Evolutionary conservation across 2,888 invertebrate genomes (phyloP).

Genomic region (Thereva unica): DNA sequence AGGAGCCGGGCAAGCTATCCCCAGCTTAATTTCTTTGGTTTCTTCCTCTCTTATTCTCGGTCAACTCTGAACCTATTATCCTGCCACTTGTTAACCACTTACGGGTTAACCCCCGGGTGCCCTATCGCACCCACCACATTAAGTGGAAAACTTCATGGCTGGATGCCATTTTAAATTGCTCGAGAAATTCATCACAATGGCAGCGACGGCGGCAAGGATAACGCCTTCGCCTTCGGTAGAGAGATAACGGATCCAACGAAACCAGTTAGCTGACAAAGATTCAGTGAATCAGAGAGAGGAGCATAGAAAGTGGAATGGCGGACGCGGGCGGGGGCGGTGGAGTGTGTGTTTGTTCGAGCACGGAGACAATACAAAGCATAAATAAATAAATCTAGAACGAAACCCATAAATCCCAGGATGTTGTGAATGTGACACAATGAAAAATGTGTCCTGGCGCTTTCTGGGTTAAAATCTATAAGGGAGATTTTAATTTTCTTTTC

Average conservation of each 20-base stretch:
- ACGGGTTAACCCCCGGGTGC: slow-evolving; percentile 16
- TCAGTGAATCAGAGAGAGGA: neutral
- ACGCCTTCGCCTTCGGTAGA: neutral
- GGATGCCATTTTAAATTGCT: slow-evolving; percentile 29
- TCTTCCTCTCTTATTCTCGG: slow-evolving; percentile 13
- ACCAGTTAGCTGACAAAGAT: neutral
- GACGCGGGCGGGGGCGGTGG: neutral
- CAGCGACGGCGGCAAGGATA: slow-evolving; percentile 3
- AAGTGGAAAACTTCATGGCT: slow-evolving; percentile 27
- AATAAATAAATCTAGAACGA: slow-evolving; percentile 32
- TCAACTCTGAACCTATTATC: slow-evolving; percentile 27
- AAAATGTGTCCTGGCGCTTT: slow-evolving; percentile 3
- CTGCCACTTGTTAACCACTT: slow-evolving; percentile 32
- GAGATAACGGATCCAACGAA: neutral
- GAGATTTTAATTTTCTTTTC: too few species aligned
- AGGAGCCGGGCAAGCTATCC: too few species aligned
- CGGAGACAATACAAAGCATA: slow-evolving; percentile 10
- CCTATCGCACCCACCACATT: slow-evolving; percentile 17
- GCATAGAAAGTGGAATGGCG: too few species aligned
- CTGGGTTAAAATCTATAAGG: too few species aligned
- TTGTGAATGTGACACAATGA: slow-evolving; percentile 34
- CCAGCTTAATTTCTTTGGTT: slow-evolving; percentile 1
- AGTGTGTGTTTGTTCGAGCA: slow-evolving; percentile 3
- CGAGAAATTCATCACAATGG: slow-evolving; percentile 25
- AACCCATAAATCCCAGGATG: slow-evolving; percentile 29